Base-by-base conservation (phyloP, 2,113 vertebrate species). In the Gnathonemus longibarbis region DNA sequence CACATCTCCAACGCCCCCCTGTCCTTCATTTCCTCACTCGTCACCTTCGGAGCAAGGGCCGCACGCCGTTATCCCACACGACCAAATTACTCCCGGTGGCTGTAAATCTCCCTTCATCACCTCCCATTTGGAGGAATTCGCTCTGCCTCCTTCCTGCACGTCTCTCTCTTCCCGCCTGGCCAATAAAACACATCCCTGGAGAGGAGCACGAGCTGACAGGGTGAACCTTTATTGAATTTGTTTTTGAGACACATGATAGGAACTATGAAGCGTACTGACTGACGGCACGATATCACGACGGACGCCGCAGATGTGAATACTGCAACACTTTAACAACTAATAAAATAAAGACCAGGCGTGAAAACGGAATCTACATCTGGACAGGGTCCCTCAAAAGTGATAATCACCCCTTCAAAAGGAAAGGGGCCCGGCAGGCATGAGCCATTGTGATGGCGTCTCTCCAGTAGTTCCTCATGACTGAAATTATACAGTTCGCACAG, bases 121-220 rank as follows among this genome's bases (percentile, higher is more conserved):
- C 91, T 91, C 88, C 70, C 90, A 91, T 93, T 91, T 90, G 87
- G 74, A 90, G 49, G 48, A 91, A 88, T 90, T 70, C 48, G 88
- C 50, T 35, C 88, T 89, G 62, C n/a, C 15, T 31, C 27, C 24
- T 62, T 90, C 62, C 87, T 42, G 24, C 42, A 66, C 45, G 45
- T 87, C 88, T 91, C 52, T 13, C 42, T 84, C 48, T 90, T 88
- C 89, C 88, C 89, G 85, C 27, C 50, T 39, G 52, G 50, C 86
- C 49, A 50, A 87, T 87, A 50, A 87, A 9, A 53, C 31, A 87
- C 1, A 88, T 88, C 77, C 52, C 35, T 62, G 58, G 46, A 1
- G 17, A 50, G 27, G 17, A 50, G 70, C 35, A 24, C 6, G 31
- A 45, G 46, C 46, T 0, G 7, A 42, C 13, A 19, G 31, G 24